Percentiles rank a stretch among this genome's conserved stretches.
Conservation (phyloP, 2,113 vertebrate species). For the Takifugu flavidus region DNA sequence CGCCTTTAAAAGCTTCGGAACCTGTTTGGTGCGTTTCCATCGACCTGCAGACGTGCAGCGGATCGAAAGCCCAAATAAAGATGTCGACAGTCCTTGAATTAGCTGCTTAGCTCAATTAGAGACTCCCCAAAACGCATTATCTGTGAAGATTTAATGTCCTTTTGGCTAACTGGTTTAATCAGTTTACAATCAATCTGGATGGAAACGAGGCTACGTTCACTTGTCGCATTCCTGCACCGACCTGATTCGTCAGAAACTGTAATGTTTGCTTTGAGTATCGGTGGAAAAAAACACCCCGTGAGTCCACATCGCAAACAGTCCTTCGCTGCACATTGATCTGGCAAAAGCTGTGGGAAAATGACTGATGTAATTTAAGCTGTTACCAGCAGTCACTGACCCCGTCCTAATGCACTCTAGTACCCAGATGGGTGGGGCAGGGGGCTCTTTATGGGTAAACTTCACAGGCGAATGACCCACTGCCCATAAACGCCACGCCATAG, state of each 20-base stretch:
- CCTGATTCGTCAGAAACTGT: conserved; percentile 10
- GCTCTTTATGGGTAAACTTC: conserved; percentile 22
- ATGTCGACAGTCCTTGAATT: no score
- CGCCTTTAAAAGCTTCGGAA: no score
- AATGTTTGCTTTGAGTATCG: conserved; percentile 37
- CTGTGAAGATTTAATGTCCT: no score
- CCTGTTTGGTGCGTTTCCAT: no score
- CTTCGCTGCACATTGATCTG: conserved; percentile 13
- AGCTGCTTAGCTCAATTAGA: no score
- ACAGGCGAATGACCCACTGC: conserved; percentile 25
- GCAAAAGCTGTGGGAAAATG: conserved; percentile 32
- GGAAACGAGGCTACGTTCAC: no score
- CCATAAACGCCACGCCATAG: conserved; percentile 4
- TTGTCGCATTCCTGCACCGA: no score
- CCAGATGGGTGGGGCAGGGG: neutral
- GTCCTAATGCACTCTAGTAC: neutral
- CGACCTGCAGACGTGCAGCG: no score
- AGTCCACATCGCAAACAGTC: conserved; percentile 4
- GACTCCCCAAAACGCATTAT: no score
- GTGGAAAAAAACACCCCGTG: conserved; percentile 11
- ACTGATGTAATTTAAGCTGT: conserved; percentile 28
- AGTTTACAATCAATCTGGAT: no score
- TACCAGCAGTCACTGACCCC: conserved; percentile 1
- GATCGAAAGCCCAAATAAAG: no score
- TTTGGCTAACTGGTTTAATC: no score